Evolutionary conservation across 2,888 invertebrate genomes (phyloP).

Genomic region (Anthrax anthrax): DNA sequence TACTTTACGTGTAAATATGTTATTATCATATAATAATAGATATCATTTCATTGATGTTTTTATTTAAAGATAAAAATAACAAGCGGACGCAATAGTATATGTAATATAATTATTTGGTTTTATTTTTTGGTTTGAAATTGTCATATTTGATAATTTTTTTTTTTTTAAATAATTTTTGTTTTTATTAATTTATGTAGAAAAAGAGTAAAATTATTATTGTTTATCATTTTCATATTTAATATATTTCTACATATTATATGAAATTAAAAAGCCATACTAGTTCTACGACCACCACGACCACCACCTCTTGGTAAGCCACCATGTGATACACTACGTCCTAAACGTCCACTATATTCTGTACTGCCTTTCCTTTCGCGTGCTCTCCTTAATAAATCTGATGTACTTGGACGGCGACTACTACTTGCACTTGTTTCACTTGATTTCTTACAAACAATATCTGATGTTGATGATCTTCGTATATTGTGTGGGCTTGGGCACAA

Average conservation of each 20-base stretch:
- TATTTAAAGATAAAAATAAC: background rate
- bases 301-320: conserved; percentile 27
- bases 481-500: conserved; percentile 27
- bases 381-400: conserved; percentile 29
- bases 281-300: conserved; percentile 25
- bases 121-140: no score
- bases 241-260: conserved; percentile 10
- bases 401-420: conserved; percentile 28
- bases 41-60: no score
- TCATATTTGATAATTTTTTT: background rate
- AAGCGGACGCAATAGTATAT: conserved; percentile 6
- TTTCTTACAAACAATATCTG: conserved; percentile 26
- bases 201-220: background rate
- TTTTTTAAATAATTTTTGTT: background rate
- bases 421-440: conserved; percentile 2
- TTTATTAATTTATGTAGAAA: conserved; percentile 4
- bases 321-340: conserved; percentile 31
- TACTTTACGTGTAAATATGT: no score
- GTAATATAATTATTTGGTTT: background rate
- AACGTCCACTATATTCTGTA: conserved; percentile 25
- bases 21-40: no score
- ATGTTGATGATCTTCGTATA: conserved; percentile 33
- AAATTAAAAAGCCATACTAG: conserved; percentile 31
- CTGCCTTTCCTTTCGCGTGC: conserved; percentile 32
- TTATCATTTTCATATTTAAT: conserved; percentile 5